Base-by-base conservation (phyloP, 2,797 vertebrate species). In the Gallinago solitaria region DNA sequence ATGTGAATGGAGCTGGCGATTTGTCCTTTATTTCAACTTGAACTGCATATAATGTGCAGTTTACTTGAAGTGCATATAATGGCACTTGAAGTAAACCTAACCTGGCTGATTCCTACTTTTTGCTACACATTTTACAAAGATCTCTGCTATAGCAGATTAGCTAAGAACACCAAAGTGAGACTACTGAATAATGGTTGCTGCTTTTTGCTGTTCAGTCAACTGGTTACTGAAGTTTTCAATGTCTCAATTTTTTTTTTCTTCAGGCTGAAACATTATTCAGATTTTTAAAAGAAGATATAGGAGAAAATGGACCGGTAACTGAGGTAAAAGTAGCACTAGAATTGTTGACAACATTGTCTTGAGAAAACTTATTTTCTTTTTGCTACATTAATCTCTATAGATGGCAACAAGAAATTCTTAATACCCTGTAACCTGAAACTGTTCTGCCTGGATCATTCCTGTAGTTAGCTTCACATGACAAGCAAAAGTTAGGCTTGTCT, bases 261-360 rank as follows among this genome's bases (percentile, higher is more conserved):
- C 82, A 98, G 98, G 96, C 90, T 99, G 96, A 98, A 99, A 87
- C 99, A 99, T 97, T 99, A 99, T 91, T 98, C 98, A 64, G 98
- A 98, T 90, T 99, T 99, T 97, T 99, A 88, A 93, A 96, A 75
- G 68, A 90, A 75, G 76, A 71, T 37, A 21, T 6, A 60, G 30
- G 54, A 85, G 79, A 25, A 94, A 73, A 59, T 16, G 57, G 74
- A 60, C 27, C 28, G 50, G 21, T 61, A 65, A 50, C 45, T 71
- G 56, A 93, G 93, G 95, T 94, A 80, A 82, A 78, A 83, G 37
- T 17, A 41, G 27, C 37, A 14, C 19, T 56, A 28, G 4, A 81
- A 43, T 43, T 92, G 6, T 33, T 69, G 57, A 41, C 25, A 59
- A 1, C 1, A 0, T 9, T 78, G 51, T 20, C 54, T 85, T 67